phyloP scores from a whole-genome alignment of 2,113 vertebrate genomes.

The Empidonax traillii region DNA sequence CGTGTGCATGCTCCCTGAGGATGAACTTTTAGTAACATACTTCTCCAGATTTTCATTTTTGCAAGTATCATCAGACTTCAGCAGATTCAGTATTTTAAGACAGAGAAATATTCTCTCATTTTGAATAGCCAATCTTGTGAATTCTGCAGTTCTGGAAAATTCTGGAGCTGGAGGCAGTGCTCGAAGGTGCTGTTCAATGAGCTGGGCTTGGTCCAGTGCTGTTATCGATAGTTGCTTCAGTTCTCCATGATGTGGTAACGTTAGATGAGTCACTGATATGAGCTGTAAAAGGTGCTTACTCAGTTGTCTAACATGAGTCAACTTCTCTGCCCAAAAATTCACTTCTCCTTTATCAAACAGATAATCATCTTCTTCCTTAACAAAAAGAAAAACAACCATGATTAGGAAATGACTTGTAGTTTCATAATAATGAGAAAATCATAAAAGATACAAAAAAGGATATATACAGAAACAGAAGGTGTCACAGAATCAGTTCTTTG shows the following conservation, averaged over 20 bases:
- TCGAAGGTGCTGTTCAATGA: conserved; percentile 56
- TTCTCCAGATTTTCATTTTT: not conserved
- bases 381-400: not conserved
- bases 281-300: conserved; percentile 77
- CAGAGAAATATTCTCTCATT: conserved; percentile 75
- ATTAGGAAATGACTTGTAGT: not conserved
- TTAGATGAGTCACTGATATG: not conserved
- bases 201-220: conserved; percentile 55
- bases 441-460: not conserved
- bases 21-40: not conserved
- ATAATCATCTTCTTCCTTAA: conserved; percentile 85
- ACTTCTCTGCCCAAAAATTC: conserved; percentile 93
- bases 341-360: conserved; percentile 92
- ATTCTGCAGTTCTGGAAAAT: conserved; percentile 83
- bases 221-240: conserved; percentile 57
- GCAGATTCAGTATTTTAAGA: conserved; percentile 71
- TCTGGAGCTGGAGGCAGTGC: conserved; percentile 80
- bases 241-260: not conserved
- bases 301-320: conserved; percentile 81
- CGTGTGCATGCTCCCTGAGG: not conserved
- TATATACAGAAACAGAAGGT: not conserved
- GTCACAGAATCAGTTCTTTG: not conserved
- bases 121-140: conserved; percentile 77
- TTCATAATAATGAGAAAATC: not conserved
- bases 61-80: not conserved